phyloP scores from a whole-genome alignment of 2,888 invertebrate species.

The Cabera pusaria region DNA sequence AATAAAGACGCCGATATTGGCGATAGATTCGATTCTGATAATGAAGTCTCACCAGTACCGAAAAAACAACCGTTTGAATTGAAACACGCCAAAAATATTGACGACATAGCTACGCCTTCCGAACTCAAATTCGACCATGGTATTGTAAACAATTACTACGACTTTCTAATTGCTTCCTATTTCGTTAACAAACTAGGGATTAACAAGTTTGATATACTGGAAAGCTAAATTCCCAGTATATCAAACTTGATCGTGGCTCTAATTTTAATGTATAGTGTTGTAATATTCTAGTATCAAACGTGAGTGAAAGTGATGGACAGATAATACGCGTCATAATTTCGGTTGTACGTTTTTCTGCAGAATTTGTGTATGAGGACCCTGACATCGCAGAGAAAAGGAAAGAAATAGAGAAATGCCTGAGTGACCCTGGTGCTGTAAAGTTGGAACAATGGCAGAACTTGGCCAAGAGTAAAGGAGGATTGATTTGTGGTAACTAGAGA shows the following conservation, averaged over 20 bases:
- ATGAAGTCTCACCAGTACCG: conserved; percentile 59
- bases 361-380: conserved; percentile 85
- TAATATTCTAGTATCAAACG: conserved; percentile 14
- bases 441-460: conserved; percentile 84
- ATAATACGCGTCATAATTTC: conserved; percentile 25
- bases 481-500: conserved; percentile 87
- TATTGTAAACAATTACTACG: conserved; percentile 71
- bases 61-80: conserved; percentile 54
- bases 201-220: no score
- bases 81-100: conserved; percentile 74
- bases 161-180: conserved; percentile 41
- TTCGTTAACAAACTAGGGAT: no score
- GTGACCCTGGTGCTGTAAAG: conserved; percentile 64
- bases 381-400: conserved; percentile 84
- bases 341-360: conserved; percentile 39
- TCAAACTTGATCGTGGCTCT: conserved; percentile 10
- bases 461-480: conserved; percentile 86
- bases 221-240: conserved; percentile 23
- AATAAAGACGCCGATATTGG: conserved; percentile 54
- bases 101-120: conserved; percentile 82
- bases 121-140: conserved; percentile 88
- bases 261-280: conserved; percentile 7
- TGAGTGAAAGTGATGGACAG: conserved; percentile 43
- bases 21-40: conserved; percentile 57
- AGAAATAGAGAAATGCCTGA: conserved; percentile 83